phyloP scores from a whole-genome alignment of 2,888 invertebrate genomes.

The Eupeodes latifasciatus region DNA sequence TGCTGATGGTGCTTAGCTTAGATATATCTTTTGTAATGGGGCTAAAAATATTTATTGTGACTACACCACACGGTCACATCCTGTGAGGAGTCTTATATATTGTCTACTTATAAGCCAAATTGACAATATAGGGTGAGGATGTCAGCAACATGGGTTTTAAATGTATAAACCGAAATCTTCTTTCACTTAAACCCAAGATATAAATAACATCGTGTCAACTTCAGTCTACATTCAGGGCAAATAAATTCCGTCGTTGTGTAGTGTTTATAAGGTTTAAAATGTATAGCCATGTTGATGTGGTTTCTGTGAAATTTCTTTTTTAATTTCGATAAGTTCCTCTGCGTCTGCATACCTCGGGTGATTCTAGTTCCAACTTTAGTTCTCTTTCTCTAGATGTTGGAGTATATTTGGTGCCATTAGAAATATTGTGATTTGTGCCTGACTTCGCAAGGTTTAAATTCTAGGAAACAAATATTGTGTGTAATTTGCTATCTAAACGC shows the following conservation, averaged over 20 bases:
- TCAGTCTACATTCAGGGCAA: neutral
- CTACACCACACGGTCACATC: constrained; percentile 9
- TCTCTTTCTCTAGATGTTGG: too few relatives aligned
- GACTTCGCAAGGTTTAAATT: too few relatives aligned
- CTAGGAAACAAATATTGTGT: too few relatives aligned
- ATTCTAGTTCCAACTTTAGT: too few relatives aligned
- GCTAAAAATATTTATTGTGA: constrained; percentile 21
- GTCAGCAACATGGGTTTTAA: constrained; percentile 15
- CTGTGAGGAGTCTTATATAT: neutral
- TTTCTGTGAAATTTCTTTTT: too few relatives aligned
- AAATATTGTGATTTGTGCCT: too few relatives aligned
- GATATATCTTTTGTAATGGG: constrained; percentile 6
- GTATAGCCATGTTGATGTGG: neutral
- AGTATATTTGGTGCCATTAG: too few relatives aligned
- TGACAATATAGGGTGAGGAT: constrained; percentile 2
- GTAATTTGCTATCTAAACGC: too few relatives aligned
- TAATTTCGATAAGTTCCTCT: too few relatives aligned
- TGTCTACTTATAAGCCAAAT: neutral
- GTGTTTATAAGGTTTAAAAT: neutral
- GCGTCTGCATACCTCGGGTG: too few relatives aligned
- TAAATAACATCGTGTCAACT: constrained; percentile 10
- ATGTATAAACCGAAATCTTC: constrained; percentile 10
- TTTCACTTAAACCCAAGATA: constrained; percentile 6
- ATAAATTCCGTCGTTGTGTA: neutral
- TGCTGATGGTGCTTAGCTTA: neutral